Percentiles rank a stretch among this genome's conserved stretches.
Evolutionary conservation across 2,113 vertebrate genomes (phyloP).

Genomic region (Oceanites oceanicus): DNA sequence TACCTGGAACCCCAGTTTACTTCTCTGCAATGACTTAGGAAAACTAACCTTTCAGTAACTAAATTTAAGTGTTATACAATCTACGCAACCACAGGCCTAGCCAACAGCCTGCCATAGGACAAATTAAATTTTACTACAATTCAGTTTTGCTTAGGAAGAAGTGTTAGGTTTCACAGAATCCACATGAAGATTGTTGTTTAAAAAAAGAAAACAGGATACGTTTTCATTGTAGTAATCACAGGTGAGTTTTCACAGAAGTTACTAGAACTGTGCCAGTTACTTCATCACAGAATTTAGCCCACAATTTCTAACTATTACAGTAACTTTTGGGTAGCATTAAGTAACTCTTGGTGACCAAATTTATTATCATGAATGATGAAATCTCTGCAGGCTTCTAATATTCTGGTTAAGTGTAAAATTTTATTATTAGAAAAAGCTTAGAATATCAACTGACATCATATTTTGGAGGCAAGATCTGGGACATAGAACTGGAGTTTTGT

Average conservation of each 20-base stretch:
- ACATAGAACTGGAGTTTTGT: not conserved
- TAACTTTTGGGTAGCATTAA: not conserved
- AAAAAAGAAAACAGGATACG: not conserved
- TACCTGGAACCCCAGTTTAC: not conserved
- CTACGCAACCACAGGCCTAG: not conserved
- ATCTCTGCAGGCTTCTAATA: not conserved
- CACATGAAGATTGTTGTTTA: not conserved
- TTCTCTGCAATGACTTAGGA: not conserved
- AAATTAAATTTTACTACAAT: not conserved
- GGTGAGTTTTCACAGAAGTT: not conserved
- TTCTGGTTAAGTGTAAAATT: not conserved
- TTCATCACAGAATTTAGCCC: not conserved
- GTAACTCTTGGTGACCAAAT: not conserved
- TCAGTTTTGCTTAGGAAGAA: not conserved
- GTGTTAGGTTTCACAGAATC: not conserved
- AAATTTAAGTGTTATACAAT: not conserved
- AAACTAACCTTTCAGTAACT: not conserved
- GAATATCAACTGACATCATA: not conserved
- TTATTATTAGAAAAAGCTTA: not conserved
- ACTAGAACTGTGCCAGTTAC: not conserved
- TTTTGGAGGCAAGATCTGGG: not conserved
- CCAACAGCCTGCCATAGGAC: not conserved
- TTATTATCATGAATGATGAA: not conserved
- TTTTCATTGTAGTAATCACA: not conserved
- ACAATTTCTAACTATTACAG: not conserved